phyloP scores from a whole-genome alignment of 2,888 invertebrate genomes.

The Leucophenga montana region DNA sequence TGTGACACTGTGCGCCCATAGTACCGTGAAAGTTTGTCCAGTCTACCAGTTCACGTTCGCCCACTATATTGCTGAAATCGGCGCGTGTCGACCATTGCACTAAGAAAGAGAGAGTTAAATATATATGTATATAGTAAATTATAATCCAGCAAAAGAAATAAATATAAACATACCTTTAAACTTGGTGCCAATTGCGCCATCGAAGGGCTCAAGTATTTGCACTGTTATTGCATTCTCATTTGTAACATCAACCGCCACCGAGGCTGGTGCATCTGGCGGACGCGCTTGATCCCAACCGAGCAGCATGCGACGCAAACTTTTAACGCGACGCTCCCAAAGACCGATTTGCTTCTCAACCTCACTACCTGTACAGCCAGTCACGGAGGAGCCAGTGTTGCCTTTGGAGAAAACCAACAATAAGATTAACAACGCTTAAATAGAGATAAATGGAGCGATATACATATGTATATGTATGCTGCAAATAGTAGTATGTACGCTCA shows the following conservation, averaged over 20 bases:
- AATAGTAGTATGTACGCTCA: not conserved
- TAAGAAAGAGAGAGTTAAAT: constrained; percentile 71
- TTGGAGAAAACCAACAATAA: constrained; percentile 21
- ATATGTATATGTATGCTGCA: not conserved
- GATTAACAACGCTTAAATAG: not conserved
- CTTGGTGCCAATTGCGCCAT: constrained; percentile 89
- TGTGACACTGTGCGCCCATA: constrained; percentile 74
- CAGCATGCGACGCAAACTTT: constrained; percentile 79
- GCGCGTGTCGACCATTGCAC: constrained; percentile 95
- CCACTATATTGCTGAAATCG: constrained; percentile 87
- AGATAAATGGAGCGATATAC: not conserved
- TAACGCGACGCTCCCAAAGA: constrained; percentile 85
- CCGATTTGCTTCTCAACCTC: constrained; percentile 88
- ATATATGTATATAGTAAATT: constrained; percentile 20
- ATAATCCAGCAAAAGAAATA: not conserved
- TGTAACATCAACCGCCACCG: constrained; percentile 81
- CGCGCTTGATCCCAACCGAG: constrained; percentile 90
- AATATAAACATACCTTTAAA: constrained; percentile 82
- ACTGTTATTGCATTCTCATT: constrained; percentile 79
- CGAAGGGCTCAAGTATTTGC: constrained; percentile 82
- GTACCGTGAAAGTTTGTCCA: constrained; percentile 73
- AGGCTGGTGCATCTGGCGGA: constrained; percentile 86
- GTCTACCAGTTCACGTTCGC: constrained; percentile 84
- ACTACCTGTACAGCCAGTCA: constrained; percentile 82
- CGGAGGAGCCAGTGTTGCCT: constrained; percentile 73